Evolutionary conservation across 2,888 invertebrate species (phyloP).

Genomic region (Diachrysia chrysitis): DNA sequence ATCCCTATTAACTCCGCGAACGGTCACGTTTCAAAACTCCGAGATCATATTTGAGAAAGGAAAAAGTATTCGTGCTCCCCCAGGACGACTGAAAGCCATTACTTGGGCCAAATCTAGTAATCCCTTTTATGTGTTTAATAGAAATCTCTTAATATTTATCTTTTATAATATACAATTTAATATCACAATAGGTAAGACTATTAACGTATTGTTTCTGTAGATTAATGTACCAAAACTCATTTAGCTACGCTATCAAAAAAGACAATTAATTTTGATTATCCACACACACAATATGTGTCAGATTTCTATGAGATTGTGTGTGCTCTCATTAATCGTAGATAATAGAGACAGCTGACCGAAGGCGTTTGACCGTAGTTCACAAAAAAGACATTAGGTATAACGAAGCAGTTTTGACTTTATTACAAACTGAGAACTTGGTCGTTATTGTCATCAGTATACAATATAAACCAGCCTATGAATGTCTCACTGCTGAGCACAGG

Average conservation of each 20-base stretch:
- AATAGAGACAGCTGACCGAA: conserved; percentile 18
- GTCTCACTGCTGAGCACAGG: too few relatives aligned
- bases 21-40: not conserved
- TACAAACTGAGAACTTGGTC: not conserved
- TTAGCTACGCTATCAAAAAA: conserved; percentile 21
- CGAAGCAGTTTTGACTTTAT: not conserved
- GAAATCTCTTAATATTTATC: conserved; percentile 6
- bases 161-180: conserved; percentile 5
- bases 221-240: conserved; percentile 26
- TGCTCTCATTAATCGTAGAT: conserved; percentile 31
- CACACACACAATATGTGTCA: conserved; percentile 17
- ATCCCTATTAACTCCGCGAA: not conserved
- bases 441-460: too few relatives aligned
- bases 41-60: not conserved
- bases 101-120: not conserved
- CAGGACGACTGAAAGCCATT: conserved; percentile 1
- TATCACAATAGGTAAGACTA: conserved; percentile 30
- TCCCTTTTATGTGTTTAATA: conserved; percentile 8
- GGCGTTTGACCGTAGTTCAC: conserved; percentile 22
- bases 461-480: too few relatives aligned
- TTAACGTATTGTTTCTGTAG: conserved; percentile 25
- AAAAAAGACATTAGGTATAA: conserved; percentile 6
- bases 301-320: conserved; percentile 19
- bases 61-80: not conserved
- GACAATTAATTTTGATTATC: conserved; percentile 37